Evolutionary conservation across 2,797 vertebrate species (phyloP).

Genomic region (Bovichtus diacanthus): DNA sequence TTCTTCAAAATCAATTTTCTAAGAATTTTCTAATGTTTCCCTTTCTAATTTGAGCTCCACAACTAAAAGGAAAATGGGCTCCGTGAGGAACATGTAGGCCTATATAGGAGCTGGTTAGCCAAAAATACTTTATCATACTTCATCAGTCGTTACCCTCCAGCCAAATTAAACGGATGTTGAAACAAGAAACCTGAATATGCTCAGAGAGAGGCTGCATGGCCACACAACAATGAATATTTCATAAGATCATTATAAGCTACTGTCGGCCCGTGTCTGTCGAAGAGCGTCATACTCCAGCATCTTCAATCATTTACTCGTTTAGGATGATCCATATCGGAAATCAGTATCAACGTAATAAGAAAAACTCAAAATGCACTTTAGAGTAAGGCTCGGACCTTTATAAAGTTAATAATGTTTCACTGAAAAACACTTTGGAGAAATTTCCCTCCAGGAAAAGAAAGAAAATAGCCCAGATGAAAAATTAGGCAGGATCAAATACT

Average conservation of each 20-base stretch:
- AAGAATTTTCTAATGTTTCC: no score
- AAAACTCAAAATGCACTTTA: not conserved
- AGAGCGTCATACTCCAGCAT: constrained; percentile 20
- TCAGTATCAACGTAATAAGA: not conserved
- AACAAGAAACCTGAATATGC: constrained; percentile 64
- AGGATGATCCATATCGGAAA: not conserved
- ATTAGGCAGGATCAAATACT: no score
- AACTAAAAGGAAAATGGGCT: not conserved
- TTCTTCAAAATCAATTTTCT: not conserved
- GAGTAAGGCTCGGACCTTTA: not conserved
- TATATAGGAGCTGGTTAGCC: not conserved
- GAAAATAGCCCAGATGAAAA: not conserved
- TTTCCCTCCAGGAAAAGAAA: not conserved
- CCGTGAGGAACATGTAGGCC: not conserved
- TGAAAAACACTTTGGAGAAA: not conserved
- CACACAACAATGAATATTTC: constrained; percentile 71
- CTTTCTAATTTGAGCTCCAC: not conserved
- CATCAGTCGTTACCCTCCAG: constrained; percentile 1
- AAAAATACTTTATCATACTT: not conserved
- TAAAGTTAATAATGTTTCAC: not conserved
- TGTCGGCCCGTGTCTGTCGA: constrained; percentile 30
- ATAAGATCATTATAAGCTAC: constrained; percentile 61
- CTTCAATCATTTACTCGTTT: not conserved
- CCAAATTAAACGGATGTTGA: constrained; percentile 61
- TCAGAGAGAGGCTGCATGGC: constrained; percentile 39